Base-by-base conservation (phyloP, 2,113 vertebrate genomes). In the Isichthys henryi region DNA sequence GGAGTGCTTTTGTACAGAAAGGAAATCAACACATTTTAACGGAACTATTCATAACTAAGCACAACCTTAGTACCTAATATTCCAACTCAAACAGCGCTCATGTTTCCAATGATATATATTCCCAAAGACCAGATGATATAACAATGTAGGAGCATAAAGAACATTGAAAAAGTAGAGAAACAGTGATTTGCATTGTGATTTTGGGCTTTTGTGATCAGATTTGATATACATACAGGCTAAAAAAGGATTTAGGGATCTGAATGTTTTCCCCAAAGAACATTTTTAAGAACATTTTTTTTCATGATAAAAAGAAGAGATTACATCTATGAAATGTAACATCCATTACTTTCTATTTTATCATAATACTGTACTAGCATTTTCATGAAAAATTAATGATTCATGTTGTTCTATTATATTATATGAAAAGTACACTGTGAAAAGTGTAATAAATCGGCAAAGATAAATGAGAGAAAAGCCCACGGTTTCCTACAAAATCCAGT, bases 321-420 rank as follows among this genome's bases (percentile, higher is more conserved):
- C 93, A 95, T 91, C 84, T 93, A 93, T 95, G 91, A 92, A 94
- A 93, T 88, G 83, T 84, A 90, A 89, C 82, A 31, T 91, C 89
- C 82, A 31, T 91, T 92, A 89, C 91, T 88, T 91, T 89, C 45
- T 77, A 19, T 92, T 93, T 94, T 94, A 89, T 91, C 66, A 90
- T 90, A 94, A 93, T 90, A 80, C 13, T 85, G 10, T 84, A 21
- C 82, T 48, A 46, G 94, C 87, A 92, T 89, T 89, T 93, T 94
- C 91, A 94, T 94, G 70, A 93, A 95, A 94, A 92, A 95, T 94
- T 93, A 91, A 94, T 92, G 88, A 83, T 88, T 90, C 62, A 70
- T 92, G 89, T 91, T 92, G 89, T 92, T 89, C 93, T 70, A 90
- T 91, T 86, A 74, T 92, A 90, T 90, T 87, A 83, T 87, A 85